Evolutionary conservation across 2,797 vertebrate species (phyloP).

Genomic region (Eulemur coronatus): DNA sequence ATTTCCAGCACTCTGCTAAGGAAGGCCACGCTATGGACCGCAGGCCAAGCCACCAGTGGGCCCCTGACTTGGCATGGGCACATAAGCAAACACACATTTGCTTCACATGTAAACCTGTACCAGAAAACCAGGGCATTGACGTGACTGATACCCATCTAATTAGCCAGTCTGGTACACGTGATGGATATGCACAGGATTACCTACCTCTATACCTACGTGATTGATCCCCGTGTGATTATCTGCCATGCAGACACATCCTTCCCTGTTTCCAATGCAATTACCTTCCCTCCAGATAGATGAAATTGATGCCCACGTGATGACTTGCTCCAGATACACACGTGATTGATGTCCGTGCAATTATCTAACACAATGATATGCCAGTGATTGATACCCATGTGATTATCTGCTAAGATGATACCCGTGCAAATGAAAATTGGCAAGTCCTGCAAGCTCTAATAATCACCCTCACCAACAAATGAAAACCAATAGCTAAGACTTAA

Average conservation of each 20-base stretch:
- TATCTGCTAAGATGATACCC: conserved; percentile 70
- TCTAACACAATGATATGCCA: conserved; percentile 60
- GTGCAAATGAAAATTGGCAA: conserved; percentile 70
- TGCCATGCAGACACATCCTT: conserved; percentile 29
- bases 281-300: neutral
- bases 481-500: conserved; percentile 36
- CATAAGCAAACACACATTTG: neutral
- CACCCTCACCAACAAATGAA: conserved; percentile 48
- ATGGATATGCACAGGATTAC: neutral
- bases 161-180: neutral
- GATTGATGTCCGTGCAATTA: conserved; percentile 74
- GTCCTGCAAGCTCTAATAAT: conserved; percentile 61
- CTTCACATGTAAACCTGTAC: neutral
- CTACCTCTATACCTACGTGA: conserved; percentile 50
- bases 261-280: conserved; percentile 51
- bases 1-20: neutral
- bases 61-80: neutral
- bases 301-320: conserved; percentile 19
- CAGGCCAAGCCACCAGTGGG: neutral
- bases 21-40: neutral
- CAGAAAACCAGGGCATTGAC: neutral
- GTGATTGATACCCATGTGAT: conserved; percentile 72
- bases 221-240: conserved; percentile 56
- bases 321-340: conserved; percentile 30
- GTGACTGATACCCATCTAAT: conserved; percentile 2